Evolutionary conservation across 37 sponge, comb jelly and placozoan genomes (phyloP).

Genomic region (Mnemiopsis leidyi): DNA sequence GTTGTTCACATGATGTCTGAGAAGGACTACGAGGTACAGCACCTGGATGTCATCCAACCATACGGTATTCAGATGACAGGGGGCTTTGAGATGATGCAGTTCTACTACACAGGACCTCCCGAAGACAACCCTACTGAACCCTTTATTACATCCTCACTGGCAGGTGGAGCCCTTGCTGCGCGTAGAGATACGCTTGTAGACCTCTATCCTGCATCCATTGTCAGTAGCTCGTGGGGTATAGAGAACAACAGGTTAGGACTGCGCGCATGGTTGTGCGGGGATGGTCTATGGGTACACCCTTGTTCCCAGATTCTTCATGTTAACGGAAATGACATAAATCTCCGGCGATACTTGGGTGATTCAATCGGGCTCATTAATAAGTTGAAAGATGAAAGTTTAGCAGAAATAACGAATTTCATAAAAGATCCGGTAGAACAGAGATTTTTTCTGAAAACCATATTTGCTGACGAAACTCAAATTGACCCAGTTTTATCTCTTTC

Average conservation of each 20-base stretch:
- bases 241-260: constrained; percentile 6
- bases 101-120: background rate
- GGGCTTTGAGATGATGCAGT: background rate
- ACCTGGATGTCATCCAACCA: background rate
- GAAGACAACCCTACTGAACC: background rate
- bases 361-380: background rate
- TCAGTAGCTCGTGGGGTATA: background rate
- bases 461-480: background rate
- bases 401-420: background rate
- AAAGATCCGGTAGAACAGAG: background rate
- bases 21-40: background rate
- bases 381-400: background rate
- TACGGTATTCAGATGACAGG: background rate
- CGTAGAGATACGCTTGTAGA: background rate
- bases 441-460: background rate
- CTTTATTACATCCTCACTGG: background rate
- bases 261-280: background rate
- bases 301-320: background rate
- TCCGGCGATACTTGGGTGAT: background rate
- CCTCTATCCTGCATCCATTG: background rate
- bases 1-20: background rate
- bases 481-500: background rate
- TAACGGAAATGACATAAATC: background rate
- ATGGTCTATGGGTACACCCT: background rate
- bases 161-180: background rate